phyloP scores from a whole-genome alignment of 53 echinoderm and acorn worm species.

The Temnopleurus reevesii region DNA sequence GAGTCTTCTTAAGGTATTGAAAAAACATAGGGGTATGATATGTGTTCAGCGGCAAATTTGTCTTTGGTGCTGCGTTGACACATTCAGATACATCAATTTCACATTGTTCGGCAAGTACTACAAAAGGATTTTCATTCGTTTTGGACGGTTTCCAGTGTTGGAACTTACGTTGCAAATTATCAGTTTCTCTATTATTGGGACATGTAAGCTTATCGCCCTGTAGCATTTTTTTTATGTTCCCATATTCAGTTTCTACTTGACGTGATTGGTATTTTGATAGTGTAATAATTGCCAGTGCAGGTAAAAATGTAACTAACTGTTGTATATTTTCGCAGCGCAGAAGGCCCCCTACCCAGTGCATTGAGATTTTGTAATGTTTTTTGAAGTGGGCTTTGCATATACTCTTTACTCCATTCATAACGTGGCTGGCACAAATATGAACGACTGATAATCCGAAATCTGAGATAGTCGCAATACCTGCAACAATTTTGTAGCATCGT shows the following conservation, averaged over 20 bases:
- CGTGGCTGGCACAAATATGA: neutral
- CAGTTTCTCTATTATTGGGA: neutral
- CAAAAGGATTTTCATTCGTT: neutral
- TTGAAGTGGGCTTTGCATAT: neutral
- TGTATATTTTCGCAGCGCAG: neutral
- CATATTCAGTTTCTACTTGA: neutral
- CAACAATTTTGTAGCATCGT: neutral
- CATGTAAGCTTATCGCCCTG: neutral
- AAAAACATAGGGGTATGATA: neutral
- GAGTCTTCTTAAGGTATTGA: neutral
- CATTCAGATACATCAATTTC: neutral
- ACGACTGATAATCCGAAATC: neutral
- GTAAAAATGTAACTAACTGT: neutral
- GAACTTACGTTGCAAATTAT: neutral
- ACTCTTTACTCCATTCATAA: neutral
- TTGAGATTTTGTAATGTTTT: neutral
- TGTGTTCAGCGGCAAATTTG: neutral
- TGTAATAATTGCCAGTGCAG: neutral
- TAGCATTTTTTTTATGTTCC: neutral
- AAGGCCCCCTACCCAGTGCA: neutral
- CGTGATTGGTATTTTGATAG: neutral
- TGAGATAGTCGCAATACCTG: neutral
- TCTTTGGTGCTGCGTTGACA: neutral
- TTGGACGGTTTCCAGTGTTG: neutral
- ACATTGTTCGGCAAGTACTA: neutral